Base-by-base conservation (phyloP, 1,140 invertebrate genomes). In the Frieseomelitta varia region DNA sequence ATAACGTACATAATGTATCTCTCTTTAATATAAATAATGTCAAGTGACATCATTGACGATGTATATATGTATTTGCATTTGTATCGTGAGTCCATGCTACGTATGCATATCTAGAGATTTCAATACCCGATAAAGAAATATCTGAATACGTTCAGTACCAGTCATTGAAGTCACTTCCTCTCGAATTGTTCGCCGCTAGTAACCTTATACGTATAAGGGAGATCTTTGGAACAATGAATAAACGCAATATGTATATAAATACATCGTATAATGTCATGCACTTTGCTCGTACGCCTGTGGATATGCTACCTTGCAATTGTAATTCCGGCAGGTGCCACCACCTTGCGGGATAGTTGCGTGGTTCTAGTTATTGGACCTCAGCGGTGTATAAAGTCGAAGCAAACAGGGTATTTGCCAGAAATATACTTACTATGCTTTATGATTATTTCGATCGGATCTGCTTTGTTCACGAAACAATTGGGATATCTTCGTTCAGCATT, bases 291-390 rank as follows among this genome's bases (percentile, higher is more conserved):
- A 72, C 84, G 71, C 87, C 87, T 88, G 73, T 58, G 34, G 6
- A 12, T 79, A 85, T 87, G 80, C 79, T 82, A 85, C 78, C 75
- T 24, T 19, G 34, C 53, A 55, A 58, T 77, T 74, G 39, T 21
- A 39, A 55, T 71, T 87, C 85, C 85, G 81, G 81, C 90, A 91
- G 87, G 90, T 91, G 87, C 83, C 90, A 90, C 89, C 89, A 91
- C 85, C 89, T 91, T 81, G 81, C 89, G 89, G 90, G 86, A 88
- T 72, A 77, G 83, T 85, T 79, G 71, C 56, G 4, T 75, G 47
- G 27, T 86, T 76, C 53, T 55, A 75, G 72, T 63, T 56, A 65
- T 17, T 61, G 80, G 53, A 47, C 53, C 27, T 68, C 81, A 90
- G 87, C 72, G 34, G 76, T 51, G 88, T 89, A 86, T 61, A 39